phyloP scores from a whole-genome alignment of 2,113 vertebrate species.

The Podilymbus podiceps region DNA sequence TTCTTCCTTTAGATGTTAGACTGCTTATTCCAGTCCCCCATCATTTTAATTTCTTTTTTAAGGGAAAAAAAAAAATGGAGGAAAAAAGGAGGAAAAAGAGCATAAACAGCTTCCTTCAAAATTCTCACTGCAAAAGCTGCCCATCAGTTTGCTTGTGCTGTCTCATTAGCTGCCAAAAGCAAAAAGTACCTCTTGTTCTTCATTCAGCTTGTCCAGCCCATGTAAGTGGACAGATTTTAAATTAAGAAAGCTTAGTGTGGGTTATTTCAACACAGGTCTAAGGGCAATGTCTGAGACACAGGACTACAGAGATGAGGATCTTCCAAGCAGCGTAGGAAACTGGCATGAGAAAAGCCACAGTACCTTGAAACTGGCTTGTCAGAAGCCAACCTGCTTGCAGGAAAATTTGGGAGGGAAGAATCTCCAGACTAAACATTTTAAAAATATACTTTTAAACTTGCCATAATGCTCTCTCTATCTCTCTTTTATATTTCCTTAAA shows the following conservation, averaged over 20 bases:
- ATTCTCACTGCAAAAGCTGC: background rate
- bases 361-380: background rate
- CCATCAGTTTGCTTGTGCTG: background rate
- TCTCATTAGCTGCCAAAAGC: background rate
- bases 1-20: background rate
- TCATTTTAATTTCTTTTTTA: background rate
- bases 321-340: background rate
- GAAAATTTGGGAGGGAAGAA: background rate
- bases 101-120: background rate
- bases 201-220: background rate
- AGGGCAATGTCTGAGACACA: background rate
- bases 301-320: background rate
- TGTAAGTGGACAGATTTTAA: background rate
- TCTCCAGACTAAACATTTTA: background rate
- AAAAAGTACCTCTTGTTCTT: background rate
- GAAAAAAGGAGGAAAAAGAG: background rate
- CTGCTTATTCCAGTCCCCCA: background rate
- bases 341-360: background rate
- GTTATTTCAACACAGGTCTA: background rate
- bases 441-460: background rate
- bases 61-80: background rate
- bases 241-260: background rate
- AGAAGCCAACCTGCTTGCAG: background rate
- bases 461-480: accelerated
- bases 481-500: background rate